Evolutionary conservation across 2,797 vertebrate species (phyloP), one percentile per base, ranked within the genome.

Genomic region (Pseudomugil gertrudae): DNA sequence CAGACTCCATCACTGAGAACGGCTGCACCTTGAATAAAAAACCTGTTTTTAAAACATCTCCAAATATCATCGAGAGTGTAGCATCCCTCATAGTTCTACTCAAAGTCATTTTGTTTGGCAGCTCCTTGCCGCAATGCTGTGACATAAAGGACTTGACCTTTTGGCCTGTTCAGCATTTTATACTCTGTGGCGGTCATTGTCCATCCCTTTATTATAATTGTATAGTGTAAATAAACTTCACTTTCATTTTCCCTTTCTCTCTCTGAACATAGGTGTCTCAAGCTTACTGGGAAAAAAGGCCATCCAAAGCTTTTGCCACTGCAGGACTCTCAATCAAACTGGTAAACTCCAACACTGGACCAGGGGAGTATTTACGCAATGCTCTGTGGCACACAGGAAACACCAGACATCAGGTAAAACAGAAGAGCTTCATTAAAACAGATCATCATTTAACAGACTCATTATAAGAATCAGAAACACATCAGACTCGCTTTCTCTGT

Each of bases 321-420:
- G 96, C 96, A 1, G 97, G 98, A 2, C 94, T 99, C 47, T 98
- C 97, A 0, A 94, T 99, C 72, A 99, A 99, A 92, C 94, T 98
- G 81, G 96, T 98, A 63, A 98, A 99, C 87, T 99, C 98, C 73
- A 97, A 92, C 52, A 98, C 96, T 1, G 98, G 98, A 55, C 91
- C 96, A 0, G 97, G 98, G 17, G 96, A 98, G 77, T 94, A 95
- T 81, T 93, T 99, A 52, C 89, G 98, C 69, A 99, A 99, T 7
- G 97, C 98, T 2, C 94, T 99, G 60, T 99, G 98, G 98, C 98
- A 99, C 88, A 99, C 98, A 0, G 96, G 98, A 67, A 96, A 98
- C 89, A 99, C 96, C 9, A 94, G 93, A 43, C 93, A 96, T 23
- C 96, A 99, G 96, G 97, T 95, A 81, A 4, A 71, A 61, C 29